Base-by-base conservation (phyloP, 1,140 invertebrate genomes). In the Zaprionus ghesquierei region DNA sequence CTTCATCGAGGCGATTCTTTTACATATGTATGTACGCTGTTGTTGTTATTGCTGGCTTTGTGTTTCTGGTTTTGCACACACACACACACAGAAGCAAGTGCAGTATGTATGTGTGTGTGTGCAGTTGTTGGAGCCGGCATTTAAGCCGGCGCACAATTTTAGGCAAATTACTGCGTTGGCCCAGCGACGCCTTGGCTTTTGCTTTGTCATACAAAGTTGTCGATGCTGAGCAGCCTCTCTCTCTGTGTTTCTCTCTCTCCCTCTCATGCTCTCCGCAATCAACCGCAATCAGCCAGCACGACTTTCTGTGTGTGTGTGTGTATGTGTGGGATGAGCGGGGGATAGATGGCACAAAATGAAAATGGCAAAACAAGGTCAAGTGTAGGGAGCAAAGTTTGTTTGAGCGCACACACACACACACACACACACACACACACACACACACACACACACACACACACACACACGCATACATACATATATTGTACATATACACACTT, bases 361-460 rank as follows among this genome's bases (percentile, higher is more conserved):
- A 86, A 87, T 86, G 82, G 75, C 82, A 87, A 86, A 87, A 86
- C 82, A 86, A 86, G 82, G 82, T 86, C 82, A 86, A 86, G 82
- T 86, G 82, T 86, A 86, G 82, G 82, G 82, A 86, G 82, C 82
- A 86, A 86, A 86, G 84, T 86, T 82, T 86, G 82, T 86, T 87
- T 70, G 71, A 86, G 81, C 78, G 75, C 81, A 75, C 75, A 70
- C 60, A 70, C 64, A 66, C 41, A 79, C 41, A 51, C 9, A 62
- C 44, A 44, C 12, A 41, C 5, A 69, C 46, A 38, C 22, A 23
- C 23, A 60, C 1, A n/a, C n/a, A 77, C 22, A 18, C 9, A 56
- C 12, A 60, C 38, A 46, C 22, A 22, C 20, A 56, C 2, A 41
- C 81, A 75, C 74, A 70, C 55, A 69, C 60, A 61, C 51, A 75